A percentile compares a stretch with the other conserved stretches of the same genome.
These are phyloP conservation scores for Phodopus roborovskii DNA, from an alignment of 2,113 vertebrate species.

Conservation along the genomic window DNA sequence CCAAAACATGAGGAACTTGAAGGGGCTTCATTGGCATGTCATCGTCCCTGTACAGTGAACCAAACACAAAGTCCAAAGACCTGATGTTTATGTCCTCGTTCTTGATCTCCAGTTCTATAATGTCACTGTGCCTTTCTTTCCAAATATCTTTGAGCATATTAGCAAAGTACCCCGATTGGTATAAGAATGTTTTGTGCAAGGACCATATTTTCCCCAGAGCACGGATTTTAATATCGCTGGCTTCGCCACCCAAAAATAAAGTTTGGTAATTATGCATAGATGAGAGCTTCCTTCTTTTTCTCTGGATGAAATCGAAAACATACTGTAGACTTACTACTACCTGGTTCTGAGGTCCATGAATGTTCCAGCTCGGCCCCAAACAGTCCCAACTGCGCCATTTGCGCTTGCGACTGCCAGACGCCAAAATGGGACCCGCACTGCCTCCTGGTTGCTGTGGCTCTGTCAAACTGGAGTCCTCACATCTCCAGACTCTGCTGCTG, in stretches of 20 bases:
- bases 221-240: conserved; percentile 46
- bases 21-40: not conserved
- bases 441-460: not conserved
- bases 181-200: conserved; percentile 54
- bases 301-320: not conserved
- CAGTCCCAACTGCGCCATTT: accelerated
- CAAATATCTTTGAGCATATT: not conserved
- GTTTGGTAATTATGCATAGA: conserved; percentile 26
- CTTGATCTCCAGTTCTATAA: conserved; percentile 27
- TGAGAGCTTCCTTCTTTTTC: not conserved
- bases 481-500: not conserved
- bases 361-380: not conserved
- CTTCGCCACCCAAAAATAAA: conserved; percentile 48
- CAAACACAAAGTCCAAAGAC: conserved; percentile 57
- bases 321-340: not conserved
- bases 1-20: conserved; percentile 42
- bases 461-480: accelerated
- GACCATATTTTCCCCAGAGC: conserved; percentile 22
- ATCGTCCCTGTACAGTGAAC: conserved; percentile 8
- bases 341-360: not conserved
- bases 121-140: not conserved
- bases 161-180: conserved; percentile 38
- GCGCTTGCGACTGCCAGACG: not conserved
- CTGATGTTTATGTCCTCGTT: not conserved
- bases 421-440: not conserved